Conservation (phyloP, 2,888 invertebrate genomes). For the Latrodectus hesperus region DNA sequence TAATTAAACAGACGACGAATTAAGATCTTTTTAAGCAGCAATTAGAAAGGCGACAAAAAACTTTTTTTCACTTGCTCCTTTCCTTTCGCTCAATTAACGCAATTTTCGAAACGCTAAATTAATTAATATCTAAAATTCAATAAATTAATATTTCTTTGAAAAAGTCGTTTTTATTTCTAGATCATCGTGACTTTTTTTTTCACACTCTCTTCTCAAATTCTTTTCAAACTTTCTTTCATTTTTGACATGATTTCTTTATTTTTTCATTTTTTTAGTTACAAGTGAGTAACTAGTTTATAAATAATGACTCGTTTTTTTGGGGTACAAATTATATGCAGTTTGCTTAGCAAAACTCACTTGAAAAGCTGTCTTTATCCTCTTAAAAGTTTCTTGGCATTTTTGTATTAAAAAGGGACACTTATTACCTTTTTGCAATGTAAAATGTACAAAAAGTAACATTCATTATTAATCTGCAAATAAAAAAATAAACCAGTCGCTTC, state of each 20-base stretch:
- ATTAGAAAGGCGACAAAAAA: constrained; percentile 54
- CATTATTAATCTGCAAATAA: no score
- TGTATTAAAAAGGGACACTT: no score
- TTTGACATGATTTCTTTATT: background rate
- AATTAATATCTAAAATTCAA: constrained; percentile 64
- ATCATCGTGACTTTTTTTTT: constrained; percentile 10
- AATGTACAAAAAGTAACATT: no score
- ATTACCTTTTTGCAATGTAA: no score
- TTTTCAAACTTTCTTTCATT: background rate
- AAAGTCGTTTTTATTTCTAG: constrained; percentile 17
- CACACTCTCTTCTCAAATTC: background rate
- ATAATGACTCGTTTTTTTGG: background rate
- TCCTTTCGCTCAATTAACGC: constrained; percentile 48
- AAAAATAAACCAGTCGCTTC: no score
- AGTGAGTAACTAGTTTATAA: background rate
- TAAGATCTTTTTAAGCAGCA: constrained; percentile 65
- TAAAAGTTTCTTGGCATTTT: no score
- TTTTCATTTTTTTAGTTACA: background rate
- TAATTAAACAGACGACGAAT: constrained; percentile 63
- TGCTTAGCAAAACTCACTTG: no score
- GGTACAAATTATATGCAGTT: no score
- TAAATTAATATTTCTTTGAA: constrained; percentile 61
- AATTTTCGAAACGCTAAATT: constrained; percentile 61
- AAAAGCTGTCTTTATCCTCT: no score
- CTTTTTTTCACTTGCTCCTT: constrained; percentile 24